Percentiles rank a stretch among this genome's conserved stretches.
These are phyloP conservation scores for Neomonachus schauinslandi DNA, from an alignment of 2,113 vertebrate genomes.

Conservation along the genomic window DNA sequence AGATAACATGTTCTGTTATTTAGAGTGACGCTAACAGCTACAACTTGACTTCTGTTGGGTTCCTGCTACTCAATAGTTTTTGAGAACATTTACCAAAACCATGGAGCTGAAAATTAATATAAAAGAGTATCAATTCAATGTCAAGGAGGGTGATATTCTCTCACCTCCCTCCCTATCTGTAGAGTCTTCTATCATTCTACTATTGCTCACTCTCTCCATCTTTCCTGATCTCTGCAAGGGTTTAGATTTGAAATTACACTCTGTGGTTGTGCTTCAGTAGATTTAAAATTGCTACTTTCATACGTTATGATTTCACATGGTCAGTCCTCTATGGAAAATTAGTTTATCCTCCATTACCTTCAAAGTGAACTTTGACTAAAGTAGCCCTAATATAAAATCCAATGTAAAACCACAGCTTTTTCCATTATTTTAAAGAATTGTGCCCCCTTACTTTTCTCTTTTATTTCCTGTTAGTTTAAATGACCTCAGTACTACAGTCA, in stretches of 20 bases:
- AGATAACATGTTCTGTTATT: neutral
- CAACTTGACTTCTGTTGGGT: conserved; percentile 32
- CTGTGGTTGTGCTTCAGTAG: conserved; percentile 66
- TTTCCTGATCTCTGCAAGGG: conserved; percentile 19
- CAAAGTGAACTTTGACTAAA: conserved; percentile 82
- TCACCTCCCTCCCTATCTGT: conserved; percentile 30
- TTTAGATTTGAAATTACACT: conserved; percentile 72
- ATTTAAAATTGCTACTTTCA: conserved; percentile 79
- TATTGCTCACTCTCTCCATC: neutral
- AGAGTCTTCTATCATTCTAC: conserved; percentile 52
- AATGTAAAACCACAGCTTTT: conserved; percentile 79
- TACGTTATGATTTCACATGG: conserved; percentile 80
- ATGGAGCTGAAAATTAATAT: conserved; percentile 41
- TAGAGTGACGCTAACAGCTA: neutral
- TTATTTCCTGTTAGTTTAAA: conserved; percentile 73
- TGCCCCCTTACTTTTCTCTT: conserved; percentile 67
- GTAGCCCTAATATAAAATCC: conserved; percentile 77
- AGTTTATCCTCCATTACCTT: conserved; percentile 86
- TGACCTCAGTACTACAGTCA: conserved; percentile 70
- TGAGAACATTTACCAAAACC: conserved; percentile 53
- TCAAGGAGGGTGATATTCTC: conserved; percentile 46
- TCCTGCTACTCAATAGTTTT: neutral
- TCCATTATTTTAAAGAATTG: conserved; percentile 78
- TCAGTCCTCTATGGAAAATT: conserved; percentile 77
- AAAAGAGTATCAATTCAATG: conserved; percentile 58